Evolutionary conservation across 2,113 vertebrate species (phyloP), one percentile per base, ranked within the genome.

Genomic region (Alligator sinensis): DNA sequence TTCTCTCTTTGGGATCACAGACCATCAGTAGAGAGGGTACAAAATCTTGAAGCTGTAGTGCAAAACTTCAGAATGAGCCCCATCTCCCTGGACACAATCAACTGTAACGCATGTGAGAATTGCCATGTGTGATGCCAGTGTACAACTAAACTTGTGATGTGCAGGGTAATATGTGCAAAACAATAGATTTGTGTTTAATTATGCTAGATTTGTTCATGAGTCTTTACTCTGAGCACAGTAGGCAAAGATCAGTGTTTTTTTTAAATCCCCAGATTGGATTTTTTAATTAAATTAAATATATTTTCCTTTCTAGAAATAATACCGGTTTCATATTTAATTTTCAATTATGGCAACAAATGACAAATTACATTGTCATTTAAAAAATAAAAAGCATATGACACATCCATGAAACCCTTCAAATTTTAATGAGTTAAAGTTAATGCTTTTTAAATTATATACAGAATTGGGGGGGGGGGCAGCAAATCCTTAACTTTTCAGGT

Each of bases 401-500:
- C 93, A 88, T 57, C 88, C 88, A 84, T 57, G 91, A 59, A 58
- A 83, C 85, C 94, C 93, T 91, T 93, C 95, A 95, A 92, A 92
- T 96, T 91, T 95, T 95, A 96, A 95, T 84, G 95, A 95, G n/a
- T 89, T 96, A 91, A 95, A 78, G 87, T 94, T 85, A 86, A 94
- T 93, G 59, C 34, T 76, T 92, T 93, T 91, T 93, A 80, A 13
- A 74, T 74, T 74, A 74, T 72, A 14, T 47, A 72, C 87, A 93
- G 34, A 89, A 94, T 80, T 81, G 58, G 63, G 77, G 90, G 82
- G 79, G 91, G 72, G 19, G 11, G 30, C 75, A 82, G 47, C 66
- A 86, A 95, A 90, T 95, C 86, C 93, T 84, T 80, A 95, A 92
- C 77, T 57, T 87, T 78, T 64, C 63, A 80, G 82, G 82, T 3